Percentiles rank a stretch among this genome's conserved stretches.
These are phyloP conservation scores for Lasioglossum albipes DNA, from an alignment of 1,140 invertebrate genomes.

Conservation along the genomic window DNA sequence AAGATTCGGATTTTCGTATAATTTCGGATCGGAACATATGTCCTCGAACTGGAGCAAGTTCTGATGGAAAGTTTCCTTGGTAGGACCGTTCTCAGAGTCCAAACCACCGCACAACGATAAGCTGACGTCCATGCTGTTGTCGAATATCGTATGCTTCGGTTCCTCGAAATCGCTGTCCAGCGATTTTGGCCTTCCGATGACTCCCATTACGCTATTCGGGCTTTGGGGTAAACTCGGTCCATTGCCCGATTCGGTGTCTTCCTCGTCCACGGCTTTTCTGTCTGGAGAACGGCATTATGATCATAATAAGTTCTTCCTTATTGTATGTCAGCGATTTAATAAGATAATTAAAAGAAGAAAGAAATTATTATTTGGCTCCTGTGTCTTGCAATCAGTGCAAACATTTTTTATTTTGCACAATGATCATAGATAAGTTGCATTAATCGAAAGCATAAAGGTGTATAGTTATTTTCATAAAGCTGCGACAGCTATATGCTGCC, in stretches of 20 bases:
- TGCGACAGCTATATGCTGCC: too few species aligned
- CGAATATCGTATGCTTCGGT: conserved; percentile 82
- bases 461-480: too few species aligned
- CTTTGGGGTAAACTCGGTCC: conserved; percentile 96
- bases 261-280: conserved; percentile 83
- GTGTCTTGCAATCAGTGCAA: too few species aligned
- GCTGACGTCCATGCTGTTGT: conserved; percentile 84
- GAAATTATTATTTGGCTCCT: too few species aligned
- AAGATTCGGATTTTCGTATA: conserved; percentile 91
- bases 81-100: conserved; percentile 82
- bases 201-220: conserved; percentile 92
- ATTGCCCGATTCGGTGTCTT: conserved; percentile 97
- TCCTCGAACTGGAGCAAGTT: conserved; percentile 91
- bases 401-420: too few species aligned
- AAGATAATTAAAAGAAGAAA: too few species aligned
- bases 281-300: conserved; percentile 52
- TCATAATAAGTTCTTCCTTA: too few species aligned
- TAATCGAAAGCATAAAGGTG: too few species aligned
- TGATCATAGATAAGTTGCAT: too few species aligned
- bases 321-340: not conserved
- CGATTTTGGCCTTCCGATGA: conserved; percentile 84
- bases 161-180: conserved; percentile 92
- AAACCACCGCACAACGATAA: conserved; percentile 91
- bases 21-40: conserved; percentile 88
- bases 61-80: conserved; percentile 86